Evolutionary conservation across 2,113 vertebrate genomes (phyloP).

Genomic region (Gallinago media): DNA sequence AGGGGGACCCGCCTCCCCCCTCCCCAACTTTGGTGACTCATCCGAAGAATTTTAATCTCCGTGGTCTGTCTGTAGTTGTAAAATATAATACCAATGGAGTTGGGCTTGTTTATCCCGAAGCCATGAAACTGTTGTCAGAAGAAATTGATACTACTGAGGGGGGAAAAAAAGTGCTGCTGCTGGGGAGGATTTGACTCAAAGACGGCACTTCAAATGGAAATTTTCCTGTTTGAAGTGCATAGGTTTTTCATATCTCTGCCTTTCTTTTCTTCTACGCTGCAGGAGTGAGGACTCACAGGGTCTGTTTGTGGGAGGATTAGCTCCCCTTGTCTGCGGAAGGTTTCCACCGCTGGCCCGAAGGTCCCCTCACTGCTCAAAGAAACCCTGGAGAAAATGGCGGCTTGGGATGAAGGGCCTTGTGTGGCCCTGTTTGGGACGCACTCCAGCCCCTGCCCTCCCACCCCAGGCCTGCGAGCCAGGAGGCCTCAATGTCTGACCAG

Average conservation of each 20-base stretch:
- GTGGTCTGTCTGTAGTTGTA: neutral
- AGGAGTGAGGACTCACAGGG: rapidly evolving
- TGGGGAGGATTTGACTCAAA: slow-evolving; percentile 49
- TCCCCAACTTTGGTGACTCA: neutral
- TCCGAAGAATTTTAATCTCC: slow-evolving; percentile 53
- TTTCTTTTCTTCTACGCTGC: neutral
- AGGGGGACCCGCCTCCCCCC: neutral
- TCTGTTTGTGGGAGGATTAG: neutral
- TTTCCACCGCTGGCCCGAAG: neutral
- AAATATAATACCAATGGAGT: neutral
- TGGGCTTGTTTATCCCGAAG: slow-evolving; percentile 40
- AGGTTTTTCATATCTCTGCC: neutral
- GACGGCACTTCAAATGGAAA: slow-evolving; percentile 68
- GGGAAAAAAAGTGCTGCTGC: slow-evolving; percentile 7
- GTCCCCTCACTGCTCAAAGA: rapidly evolving
- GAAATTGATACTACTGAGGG: slow-evolving; percentile 41
- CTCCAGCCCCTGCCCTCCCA: neutral
- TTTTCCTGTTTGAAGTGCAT: slow-evolving; percentile 67
- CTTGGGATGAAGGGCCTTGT: neutral
- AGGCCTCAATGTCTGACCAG: neutral
- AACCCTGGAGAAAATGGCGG: neutral
- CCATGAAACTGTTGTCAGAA: slow-evolving; percentile 58
- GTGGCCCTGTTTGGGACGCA: neutral
- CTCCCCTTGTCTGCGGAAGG: neutral
- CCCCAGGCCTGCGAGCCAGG: neutral